Conservation (phyloP, 2,888 invertebrate species). For the Elmis aenea region DNA sequence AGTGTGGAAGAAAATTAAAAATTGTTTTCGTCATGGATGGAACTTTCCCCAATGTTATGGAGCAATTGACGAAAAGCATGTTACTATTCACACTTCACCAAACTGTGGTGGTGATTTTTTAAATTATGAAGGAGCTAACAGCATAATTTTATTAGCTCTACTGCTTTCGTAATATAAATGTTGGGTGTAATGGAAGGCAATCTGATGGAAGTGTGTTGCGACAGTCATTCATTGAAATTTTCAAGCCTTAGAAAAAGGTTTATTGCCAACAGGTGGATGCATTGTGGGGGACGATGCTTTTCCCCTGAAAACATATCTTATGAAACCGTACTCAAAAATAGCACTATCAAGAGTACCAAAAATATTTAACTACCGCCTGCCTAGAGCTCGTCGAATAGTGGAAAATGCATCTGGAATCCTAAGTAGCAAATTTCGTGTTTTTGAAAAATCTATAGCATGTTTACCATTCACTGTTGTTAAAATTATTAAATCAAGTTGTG, state of each 20-base stretch:
- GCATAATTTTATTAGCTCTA: slow-evolving; percentile 3
- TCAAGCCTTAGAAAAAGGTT: slow-evolving; percentile 3
- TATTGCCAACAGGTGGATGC: slow-evolving; percentile 1
- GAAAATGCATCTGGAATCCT: too few relatives aligned
- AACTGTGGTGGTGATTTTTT: slow-evolving; percentile 24
- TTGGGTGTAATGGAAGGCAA: slow-evolving; percentile 5
- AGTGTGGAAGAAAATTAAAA: slow-evolving; percentile 24
- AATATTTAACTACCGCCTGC: too few relatives aligned
- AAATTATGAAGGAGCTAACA: slow-evolving; percentile 18
- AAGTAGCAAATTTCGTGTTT: slow-evolving; percentile 18
- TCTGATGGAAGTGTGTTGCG: slow-evolving; percentile 6
- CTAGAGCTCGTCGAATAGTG: too few relatives aligned
- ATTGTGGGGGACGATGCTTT: slow-evolving; percentile 2
- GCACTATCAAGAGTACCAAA: too few relatives aligned
- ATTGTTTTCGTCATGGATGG: slow-evolving; percentile 23
- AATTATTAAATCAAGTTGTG: slow-evolving; percentile 14
- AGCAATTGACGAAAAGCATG: slow-evolving; percentile 29
- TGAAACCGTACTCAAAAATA: too few relatives aligned
- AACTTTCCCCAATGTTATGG: slow-evolving; percentile 26
- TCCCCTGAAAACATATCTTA: neutral
- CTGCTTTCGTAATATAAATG: slow-evolving; percentile 2
- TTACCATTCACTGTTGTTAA: slow-evolving; percentile 14
- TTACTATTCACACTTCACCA: slow-evolving; percentile 23
- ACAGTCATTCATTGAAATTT: slow-evolving; percentile 4
- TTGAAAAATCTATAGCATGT: slow-evolving; percentile 15